Base-by-base conservation (phyloP, 2,113 vertebrate species). In the Polypterus bichir region DNA sequence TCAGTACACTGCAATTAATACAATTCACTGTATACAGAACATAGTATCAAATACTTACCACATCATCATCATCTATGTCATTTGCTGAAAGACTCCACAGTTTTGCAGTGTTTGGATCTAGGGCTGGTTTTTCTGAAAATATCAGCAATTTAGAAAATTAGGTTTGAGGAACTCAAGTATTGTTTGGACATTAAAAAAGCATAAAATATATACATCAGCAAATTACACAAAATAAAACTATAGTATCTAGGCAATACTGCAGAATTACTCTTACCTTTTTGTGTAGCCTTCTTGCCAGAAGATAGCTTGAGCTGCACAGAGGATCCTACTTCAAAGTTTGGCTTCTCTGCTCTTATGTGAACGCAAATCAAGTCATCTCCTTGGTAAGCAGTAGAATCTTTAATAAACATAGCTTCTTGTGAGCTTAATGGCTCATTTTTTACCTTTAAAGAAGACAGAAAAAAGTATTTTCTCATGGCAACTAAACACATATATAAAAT, bases 71-170 rank as follows among this genome's bases (percentile, higher is more conserved):
- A 2, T 91, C 73, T 74, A 94, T 95, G 68, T 97, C 96, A 1
- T 64, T 91, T 66, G 88, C 92, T 8, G 94, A 94, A 5, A 99
- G 85, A 0, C 84, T 94, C 96, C 96, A 99, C 69, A 91, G 80
- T 68, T 86, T 88, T 51, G 83, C 90, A 3, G 88, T 64, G 4
- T 77, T 74, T 52, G 91, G 88, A 70, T 99, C 93, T 70, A 94
- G 79, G 11, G 78, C 70, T 3, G 88, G 84, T 73, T 94, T 98
- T 71, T 71, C 92, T 88, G 70, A 57, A 27, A 27, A 27, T 27
- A 27, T 27, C 61, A 59, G 7, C 61, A 62, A 69, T 54, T 61
- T 6, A 62, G 44, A 54, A 63, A 44, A 27, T 27, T 27, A 27
- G 27, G 27, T 27, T 27, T 27, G 27, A 27, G 27, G 27, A 27